Evolutionary conservation across 2,113 vertebrate species (phyloP).

Genomic region (Zeus faber): DNA sequence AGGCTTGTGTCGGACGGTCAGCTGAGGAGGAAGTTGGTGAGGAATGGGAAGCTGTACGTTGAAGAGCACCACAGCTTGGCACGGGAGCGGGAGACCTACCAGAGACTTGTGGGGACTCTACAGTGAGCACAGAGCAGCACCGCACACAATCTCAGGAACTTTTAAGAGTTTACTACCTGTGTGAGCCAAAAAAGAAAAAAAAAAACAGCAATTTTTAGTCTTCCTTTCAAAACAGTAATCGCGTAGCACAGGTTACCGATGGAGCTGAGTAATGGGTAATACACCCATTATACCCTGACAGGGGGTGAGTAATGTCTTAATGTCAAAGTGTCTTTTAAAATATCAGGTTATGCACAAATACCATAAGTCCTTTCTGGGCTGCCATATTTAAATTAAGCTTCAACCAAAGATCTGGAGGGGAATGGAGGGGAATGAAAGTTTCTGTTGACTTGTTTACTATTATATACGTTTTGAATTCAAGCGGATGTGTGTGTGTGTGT

Average conservation of each 20-base stretch:
- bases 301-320: not conserved
- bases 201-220: no score
- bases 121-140: slow-evolving; percentile 27
- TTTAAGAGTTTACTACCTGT: no score
- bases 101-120: slow-evolving; percentile 74
- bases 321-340: not conserved
- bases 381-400: slow-evolving; percentile 31
- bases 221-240: no score
- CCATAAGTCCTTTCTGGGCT: not conserved
- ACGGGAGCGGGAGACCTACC: slow-evolving; percentile 81
- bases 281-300: no score
- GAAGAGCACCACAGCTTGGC: slow-evolving; percentile 72
- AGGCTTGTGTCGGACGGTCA: slow-evolving; percentile 74
- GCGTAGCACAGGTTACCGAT: no score
- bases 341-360: not conserved
- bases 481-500: no score
- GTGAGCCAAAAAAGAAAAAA: no score
- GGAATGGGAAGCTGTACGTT: slow-evolving; percentile 79
- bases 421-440: slow-evolving; percentile 5
- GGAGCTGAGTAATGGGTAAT: no score
- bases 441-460: no score
- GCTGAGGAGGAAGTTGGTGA: slow-evolving; percentile 71
- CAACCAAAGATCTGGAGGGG: slow-evolving; percentile 32
- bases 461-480: no score
- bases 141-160: slow-evolving; percentile 35